Evolutionary conservation across 2,113 vertebrate species (phyloP).

Genomic region (Paradoxurus hermaphroditus): DNA sequence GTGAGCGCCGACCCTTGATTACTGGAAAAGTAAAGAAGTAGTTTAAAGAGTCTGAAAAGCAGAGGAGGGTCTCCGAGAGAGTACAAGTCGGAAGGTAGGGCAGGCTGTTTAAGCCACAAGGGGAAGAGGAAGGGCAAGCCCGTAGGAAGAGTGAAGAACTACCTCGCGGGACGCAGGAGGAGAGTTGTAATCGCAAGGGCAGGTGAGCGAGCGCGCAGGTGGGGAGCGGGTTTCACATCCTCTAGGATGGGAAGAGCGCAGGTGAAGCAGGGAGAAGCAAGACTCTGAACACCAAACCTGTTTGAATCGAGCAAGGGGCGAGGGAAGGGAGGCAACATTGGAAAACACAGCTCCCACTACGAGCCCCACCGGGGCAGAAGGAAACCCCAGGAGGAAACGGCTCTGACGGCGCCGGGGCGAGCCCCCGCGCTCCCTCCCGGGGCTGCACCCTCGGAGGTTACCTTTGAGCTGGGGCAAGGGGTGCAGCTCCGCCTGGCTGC

Average conservation of each 20-base stretch:
- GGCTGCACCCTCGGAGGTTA: conserved; percentile 66
- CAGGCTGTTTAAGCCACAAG: not conserved
- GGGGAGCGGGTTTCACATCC: not conserved
- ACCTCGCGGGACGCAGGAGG: not conserved
- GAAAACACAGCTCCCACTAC: not conserved
- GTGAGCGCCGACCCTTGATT: not conserved
- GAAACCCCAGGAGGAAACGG: not conserved
- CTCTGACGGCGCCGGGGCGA: not conserved
- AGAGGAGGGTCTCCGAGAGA: not conserved
- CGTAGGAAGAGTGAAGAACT: not conserved
- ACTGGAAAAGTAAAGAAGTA: not conserved
- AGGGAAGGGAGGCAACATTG: not conserved
- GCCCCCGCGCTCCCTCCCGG: not conserved
- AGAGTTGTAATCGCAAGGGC: not conserved
- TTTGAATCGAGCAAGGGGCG: not conserved
- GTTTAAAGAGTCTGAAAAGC: not conserved
- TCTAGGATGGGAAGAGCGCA: not conserved
- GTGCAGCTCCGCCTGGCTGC: conserved; percentile 90
- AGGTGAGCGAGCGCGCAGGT: conserved; percentile 19
- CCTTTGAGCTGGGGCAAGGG: conserved; percentile 96
- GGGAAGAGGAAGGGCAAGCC: not conserved
- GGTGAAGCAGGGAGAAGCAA: not conserved
- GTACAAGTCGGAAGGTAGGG: not conserved
- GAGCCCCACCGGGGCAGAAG: not conserved
- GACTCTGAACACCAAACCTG: not conserved